Evolutionary conservation across 2,113 vertebrate genomes (phyloP).

Genomic region (Hystrix brachyura): DNA sequence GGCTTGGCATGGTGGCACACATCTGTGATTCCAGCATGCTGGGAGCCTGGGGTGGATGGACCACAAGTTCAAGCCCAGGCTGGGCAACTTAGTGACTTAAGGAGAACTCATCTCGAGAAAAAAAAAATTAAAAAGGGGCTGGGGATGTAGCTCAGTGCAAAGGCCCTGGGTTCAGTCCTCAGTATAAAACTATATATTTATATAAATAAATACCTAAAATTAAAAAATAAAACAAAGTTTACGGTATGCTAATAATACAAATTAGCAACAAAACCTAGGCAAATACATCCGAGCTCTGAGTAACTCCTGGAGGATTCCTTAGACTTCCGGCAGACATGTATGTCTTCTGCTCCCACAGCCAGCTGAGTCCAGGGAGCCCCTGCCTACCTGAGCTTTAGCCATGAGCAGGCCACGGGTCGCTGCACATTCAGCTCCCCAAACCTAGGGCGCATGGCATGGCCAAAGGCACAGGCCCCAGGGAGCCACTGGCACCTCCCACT

Average conservation of each 20-base stretch:
- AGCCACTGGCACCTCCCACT: background rate
- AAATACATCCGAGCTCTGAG: background rate
- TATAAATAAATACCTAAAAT: background rate
- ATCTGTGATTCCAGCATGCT: background rate
- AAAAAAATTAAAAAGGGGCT: background rate
- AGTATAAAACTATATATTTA: background rate
- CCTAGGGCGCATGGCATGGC: background rate
- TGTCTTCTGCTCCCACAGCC: background rate
- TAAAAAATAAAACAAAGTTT: background rate
- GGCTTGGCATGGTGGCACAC: background rate
- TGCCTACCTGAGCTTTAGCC: background rate
- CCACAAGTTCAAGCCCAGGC: background rate
- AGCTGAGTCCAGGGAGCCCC: background rate
- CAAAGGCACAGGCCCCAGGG: background rate
- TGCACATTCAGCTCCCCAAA: background rate
- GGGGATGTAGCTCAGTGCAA: background rate
- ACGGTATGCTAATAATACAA: no score
- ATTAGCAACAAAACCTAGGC: background rate
- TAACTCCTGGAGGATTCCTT: background rate
- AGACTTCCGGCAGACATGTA: background rate
- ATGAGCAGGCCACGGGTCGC: background rate
- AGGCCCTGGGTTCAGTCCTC: background rate
- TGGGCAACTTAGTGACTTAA: background rate
- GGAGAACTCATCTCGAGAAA: background rate
- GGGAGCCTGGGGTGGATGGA: background rate